phyloP scores from a whole-genome alignment of 1,140 invertebrate genomes.

The Aphelenchoides avenae region DNA sequence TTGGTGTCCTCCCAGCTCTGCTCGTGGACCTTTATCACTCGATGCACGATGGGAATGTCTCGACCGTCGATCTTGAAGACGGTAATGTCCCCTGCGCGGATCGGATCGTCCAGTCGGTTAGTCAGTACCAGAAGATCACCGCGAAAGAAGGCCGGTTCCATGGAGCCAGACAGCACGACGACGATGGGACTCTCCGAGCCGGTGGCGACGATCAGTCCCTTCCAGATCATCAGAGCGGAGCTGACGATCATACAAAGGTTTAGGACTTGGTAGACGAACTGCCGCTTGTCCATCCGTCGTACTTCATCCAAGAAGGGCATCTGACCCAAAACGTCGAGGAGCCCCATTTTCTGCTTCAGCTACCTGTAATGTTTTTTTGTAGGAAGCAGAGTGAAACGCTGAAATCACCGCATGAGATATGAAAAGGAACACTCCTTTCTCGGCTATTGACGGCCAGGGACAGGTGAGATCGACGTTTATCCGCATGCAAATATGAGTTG shows the following conservation, averaged over 20 bases:
- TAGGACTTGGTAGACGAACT: conserved; percentile 84
- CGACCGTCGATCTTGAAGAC: conserved; percentile 97
- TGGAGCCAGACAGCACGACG: conserved; percentile 94
- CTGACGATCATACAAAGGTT: conserved; percentile 99
- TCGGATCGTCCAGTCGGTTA: conserved; percentile 89
- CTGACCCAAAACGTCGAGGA: conserved; percentile 44
- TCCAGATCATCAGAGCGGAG: conserved; percentile 99
- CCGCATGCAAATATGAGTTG: background rate
- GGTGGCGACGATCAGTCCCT: conserved; percentile 97
- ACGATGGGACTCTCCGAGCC: conserved; percentile 98
- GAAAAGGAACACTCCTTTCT: too few species aligned
- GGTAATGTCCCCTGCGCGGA: conserved; percentile 95
- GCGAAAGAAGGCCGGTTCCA: conserved; percentile 98
- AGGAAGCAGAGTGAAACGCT: too few species aligned
- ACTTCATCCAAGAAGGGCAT: conserved; percentile 80
- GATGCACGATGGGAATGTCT: conserved; percentile 97
- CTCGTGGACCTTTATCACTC: conserved; percentile 95
- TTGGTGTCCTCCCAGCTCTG: conserved; percentile 91
- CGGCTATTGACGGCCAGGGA: too few species aligned
- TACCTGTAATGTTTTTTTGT: background rate
- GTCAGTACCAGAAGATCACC: conserved; percentile 94
- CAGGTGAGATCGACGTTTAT: conserved; percentile 1
- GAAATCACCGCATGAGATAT: too few species aligned
- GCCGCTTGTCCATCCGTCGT: conserved; percentile 90
- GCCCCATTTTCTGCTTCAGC: too few species aligned